A percentile compares a stretch with the other conserved stretches of the same genome.
phyloP scores from a whole-genome alignment of 2,888 invertebrate genomes.

The Metacarcinus magister region DNA sequence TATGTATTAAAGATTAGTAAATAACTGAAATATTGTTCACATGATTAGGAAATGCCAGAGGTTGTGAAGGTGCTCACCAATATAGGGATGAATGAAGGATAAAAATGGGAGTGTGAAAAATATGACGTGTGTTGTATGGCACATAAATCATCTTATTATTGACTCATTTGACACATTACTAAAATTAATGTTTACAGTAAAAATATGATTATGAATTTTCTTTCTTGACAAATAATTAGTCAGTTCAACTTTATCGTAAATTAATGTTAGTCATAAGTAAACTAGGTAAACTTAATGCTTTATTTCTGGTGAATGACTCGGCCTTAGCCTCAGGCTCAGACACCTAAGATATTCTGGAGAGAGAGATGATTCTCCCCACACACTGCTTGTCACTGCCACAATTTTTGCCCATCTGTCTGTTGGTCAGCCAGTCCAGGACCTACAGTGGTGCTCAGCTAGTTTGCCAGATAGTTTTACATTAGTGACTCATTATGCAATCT shows the following conservation, averaged over 20 bases:
- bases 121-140: not conserved
- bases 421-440: constrained; percentile 30
- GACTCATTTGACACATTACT: not conserved
- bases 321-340: not conserved
- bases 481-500: not conserved
- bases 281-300: not conserved
- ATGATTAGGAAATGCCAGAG: not conserved
- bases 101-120: not conserved
- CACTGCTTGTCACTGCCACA: constrained; percentile 37
- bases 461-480: constrained; percentile 28
- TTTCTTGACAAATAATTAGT: not conserved
- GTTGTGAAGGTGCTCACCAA: not conserved
- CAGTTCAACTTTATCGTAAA: not conserved
- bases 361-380: not conserved
- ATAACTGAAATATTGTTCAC: not conserved
- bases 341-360: not conserved
- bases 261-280: not conserved
- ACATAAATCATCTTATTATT: not conserved
- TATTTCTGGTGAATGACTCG: not conserved
- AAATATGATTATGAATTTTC: not conserved
- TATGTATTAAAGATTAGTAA: not conserved
- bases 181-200: not conserved
- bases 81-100: not conserved
- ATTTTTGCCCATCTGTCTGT: constrained; percentile 50
- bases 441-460: constrained; percentile 45